Base-by-base conservation (phyloP, 2,888 invertebrate species). In the Holacanthella duospinosa region DNA sequence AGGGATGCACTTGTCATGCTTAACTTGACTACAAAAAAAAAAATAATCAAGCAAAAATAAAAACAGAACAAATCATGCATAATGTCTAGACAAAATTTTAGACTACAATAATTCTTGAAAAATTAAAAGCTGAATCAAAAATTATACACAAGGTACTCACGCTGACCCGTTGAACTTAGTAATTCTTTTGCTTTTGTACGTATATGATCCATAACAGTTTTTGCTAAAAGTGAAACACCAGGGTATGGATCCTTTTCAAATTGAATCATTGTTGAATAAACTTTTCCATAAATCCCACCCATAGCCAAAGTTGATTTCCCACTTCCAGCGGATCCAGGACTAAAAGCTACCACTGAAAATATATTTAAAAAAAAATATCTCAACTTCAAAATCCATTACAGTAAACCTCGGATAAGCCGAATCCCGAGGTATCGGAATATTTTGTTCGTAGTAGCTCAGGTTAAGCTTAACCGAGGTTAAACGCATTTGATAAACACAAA, bases 171-270 rank as follows among this genome's bases (percentile, higher is more conserved):
- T 2, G 56, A 29, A 27, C 44, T 56, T 16, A 66, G 59, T n/a
- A 59, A 56, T 58, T 67, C 62, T 29, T 58, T 56, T 55, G 70
- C 66, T 62, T 72, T 68, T 3, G 60, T 58, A 28, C 68, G 75
- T 74, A 95, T 86, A 75, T 89, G 83, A 68, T 84, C 84, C 43
- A 91, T 87, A 62, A 95, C 83, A 74, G 84, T 85, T 70, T 82
- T 83, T 4, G 93, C 89, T 82, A 92, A 85, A 63, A 82, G 78
- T 1, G 88, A 82, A 2, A 96, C 90, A 61, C 85, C 85, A 1
- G 90, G 90, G 77, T 88, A 86, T 1, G 97, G 95, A 82, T 99
- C 97, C 66, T 83, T 82, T 64, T 89, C 85, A 74, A 95, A 83
- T 64, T 83, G 80, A 66, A 84, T 80, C 70, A 97, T 80, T 25